Evolutionary conservation across 2,888 invertebrate species (phyloP).

Genomic region (Limnephilus auricula): DNA sequence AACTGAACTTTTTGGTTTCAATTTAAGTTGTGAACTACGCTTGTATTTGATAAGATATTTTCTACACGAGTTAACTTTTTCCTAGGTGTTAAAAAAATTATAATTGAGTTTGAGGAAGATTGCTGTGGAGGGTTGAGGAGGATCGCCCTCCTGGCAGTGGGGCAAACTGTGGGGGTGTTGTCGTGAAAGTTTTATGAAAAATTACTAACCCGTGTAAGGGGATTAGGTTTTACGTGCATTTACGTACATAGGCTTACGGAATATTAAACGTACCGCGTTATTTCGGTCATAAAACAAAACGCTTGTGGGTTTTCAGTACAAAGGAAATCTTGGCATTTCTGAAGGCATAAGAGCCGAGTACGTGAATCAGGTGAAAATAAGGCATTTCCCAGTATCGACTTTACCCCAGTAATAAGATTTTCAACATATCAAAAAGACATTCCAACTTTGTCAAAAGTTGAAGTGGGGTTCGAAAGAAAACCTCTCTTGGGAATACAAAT

Average conservation of each 20-base stretch:
- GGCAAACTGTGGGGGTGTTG: background rate
- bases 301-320: background rate
- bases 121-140: background rate
- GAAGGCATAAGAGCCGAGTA: background rate
- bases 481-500: background rate
- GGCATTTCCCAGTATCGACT: background rate
- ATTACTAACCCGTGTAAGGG: background rate
- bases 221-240: background rate
- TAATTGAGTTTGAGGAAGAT: background rate
- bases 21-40: no score
- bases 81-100: background rate
- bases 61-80: background rate
- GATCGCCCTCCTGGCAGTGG: no score
- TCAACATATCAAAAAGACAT: constrained; percentile 10
- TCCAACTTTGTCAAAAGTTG: background rate
- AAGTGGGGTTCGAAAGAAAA: background rate
- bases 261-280: background rate
- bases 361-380: background rate
- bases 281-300: background rate
- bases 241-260: background rate
- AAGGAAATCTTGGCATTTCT: background rate
- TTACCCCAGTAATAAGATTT: background rate
- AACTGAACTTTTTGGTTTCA: no score
- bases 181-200: background rate
- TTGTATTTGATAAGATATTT: background rate